phyloP scores from a whole-genome alignment of 2,113 vertebrate species.

The zebrafish (Danio rerio) region DNA sequence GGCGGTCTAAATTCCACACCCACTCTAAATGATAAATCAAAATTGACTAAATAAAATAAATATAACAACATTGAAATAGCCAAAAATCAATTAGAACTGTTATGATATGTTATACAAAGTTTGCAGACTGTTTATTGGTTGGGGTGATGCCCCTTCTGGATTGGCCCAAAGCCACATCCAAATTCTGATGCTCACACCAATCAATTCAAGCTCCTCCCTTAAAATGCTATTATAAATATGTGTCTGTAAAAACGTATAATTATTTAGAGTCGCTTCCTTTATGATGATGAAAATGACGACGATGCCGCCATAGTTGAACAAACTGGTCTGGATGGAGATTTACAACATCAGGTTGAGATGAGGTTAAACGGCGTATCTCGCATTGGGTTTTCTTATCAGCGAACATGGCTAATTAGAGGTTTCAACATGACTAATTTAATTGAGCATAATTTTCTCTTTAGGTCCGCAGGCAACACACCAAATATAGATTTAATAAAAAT shows the following conservation, averaged over 20 bases:
- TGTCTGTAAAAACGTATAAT: neutral
- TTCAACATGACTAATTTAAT: constrained; percentile 54
- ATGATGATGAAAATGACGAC: neutral
- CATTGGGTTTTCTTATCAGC: constrained; percentile 46
- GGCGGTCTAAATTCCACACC: no score
- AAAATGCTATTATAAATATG: no score
- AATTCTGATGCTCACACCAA: neutral
- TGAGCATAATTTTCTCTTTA: constrained; percentile 45
- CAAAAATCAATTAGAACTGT: neutral
- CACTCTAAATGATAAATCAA: neutral
- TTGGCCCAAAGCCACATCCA: neutral
- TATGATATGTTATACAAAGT: neutral
- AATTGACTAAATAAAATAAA: neutral
- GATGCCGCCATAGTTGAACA: constrained; percentile 10
- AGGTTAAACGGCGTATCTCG: constrained; percentile 41
- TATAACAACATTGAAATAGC: neutral
- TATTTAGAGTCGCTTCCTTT: neutral
- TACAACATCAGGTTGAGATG: constrained; percentile 18
- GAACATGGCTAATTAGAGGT: constrained; percentile 53
- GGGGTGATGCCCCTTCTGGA: neutral
- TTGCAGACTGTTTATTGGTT: neutral
- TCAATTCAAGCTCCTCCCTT: neutral
- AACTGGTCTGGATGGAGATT: constrained; percentile 1
- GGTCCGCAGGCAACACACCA: constrained; percentile 43
- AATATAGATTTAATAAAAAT: constrained; percentile 42